A percentile compares a stretch with the other conserved stretches of the same genome.
Evolutionary conservation across 2,888 invertebrate species (phyloP).

Genomic region (Pristionchus entomophagus): DNA sequence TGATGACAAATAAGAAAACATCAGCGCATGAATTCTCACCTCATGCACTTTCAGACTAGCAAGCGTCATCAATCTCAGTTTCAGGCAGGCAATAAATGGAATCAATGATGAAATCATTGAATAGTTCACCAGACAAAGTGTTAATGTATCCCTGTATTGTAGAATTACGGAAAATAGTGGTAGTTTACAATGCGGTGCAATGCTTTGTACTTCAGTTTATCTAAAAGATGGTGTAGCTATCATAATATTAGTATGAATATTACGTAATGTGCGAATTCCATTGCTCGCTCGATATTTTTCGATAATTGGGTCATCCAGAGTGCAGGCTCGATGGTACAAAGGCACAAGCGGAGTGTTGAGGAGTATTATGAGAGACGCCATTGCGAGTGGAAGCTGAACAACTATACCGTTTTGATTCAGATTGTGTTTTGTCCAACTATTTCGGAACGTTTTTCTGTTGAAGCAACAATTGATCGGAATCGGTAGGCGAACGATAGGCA

Average conservation of each 20-base stretch:
- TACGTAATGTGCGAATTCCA: background rate
- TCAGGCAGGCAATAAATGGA: background rate
- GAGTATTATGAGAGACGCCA: background rate
- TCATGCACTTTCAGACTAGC: background rate
- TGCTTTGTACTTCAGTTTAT: no score
- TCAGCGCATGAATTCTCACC: no score
- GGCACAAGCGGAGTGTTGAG: background rate
- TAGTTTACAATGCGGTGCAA: no score
- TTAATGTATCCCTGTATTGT: background rate
- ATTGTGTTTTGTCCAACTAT: background rate
- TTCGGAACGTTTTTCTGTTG: background rate
- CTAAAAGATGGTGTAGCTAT: background rate
- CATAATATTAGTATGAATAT: background rate
- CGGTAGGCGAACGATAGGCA: background rate
- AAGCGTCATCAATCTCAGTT: background rate
- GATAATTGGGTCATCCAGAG: background rate
- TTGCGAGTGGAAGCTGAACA: background rate
- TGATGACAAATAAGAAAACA: no score
- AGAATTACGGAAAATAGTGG: background rate
- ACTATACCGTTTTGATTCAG: background rate
- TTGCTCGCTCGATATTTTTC: background rate
- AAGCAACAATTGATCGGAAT: background rate
- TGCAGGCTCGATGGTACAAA: background rate
- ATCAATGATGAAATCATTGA: background rate
- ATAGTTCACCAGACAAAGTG: background rate